Base-by-base conservation (phyloP, 2,797 vertebrate genomes). In the Bradypus variegatus region DNA sequence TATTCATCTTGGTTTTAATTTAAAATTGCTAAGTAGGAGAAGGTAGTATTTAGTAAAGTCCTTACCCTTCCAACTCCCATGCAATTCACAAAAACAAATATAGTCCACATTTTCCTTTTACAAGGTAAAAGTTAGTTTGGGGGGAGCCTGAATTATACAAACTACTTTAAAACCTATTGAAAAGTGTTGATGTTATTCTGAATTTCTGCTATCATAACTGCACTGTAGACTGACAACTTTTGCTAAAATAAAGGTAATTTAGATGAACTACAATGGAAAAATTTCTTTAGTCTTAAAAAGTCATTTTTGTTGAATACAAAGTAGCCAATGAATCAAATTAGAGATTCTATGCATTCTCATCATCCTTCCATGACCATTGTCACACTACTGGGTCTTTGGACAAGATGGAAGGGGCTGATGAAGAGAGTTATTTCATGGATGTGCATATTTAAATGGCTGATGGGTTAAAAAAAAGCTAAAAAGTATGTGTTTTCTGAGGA, bases 181-280 rank as follows among this genome's bases (percentile, higher is more conserved):
- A 80, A 94, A 19, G 6, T 11, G 31, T 65, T 72, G 27, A 92
- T 64, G 91, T 77, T 80, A 50, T 78, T 86, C 86, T 76, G 58
- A 70, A 75, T 60, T 73, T 60, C 3, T 33, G 29, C n/a, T 79
- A 8, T 48, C 62, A 60, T 38, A 38, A 48, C 8, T 67, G 8
- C 48, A 11, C 53, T 48, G 84, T 86, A 91, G 36, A 73, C 3
- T 86, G 25, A 27, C 21, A 78, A 14, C 38, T 88, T 86, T 82
- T 70, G 70, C 62, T 86, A 92, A 94, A 93, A 77, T 86, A 27
- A 90, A 27, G 16, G 19, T 29, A 75, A 69, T 69, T 86, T 75
- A 89, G 60, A 45, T 77, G 90, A 86, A 87, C 33, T 75, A 45
- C 38, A 75, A 64, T 90, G 38, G 89, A 36, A 45, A 14, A 64